phyloP scores from a whole-genome alignment of 2,797 vertebrate genomes.

The Setipinna tenuifilis region DNA sequence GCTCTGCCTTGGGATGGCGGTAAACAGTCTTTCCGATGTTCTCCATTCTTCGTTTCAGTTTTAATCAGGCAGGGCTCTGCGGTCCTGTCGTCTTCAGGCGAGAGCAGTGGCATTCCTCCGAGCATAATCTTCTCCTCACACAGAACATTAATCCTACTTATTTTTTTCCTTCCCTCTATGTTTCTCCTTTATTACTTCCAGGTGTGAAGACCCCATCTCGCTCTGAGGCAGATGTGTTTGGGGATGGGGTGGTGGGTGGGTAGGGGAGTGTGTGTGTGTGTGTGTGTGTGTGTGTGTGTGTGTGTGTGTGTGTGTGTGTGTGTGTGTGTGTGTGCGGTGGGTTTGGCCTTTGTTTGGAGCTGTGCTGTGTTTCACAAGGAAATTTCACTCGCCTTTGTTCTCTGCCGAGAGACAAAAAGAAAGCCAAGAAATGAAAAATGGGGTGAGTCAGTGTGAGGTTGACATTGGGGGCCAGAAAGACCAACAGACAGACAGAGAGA shows the following conservation, averaged over 20 bases:
- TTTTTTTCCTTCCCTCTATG: conserved; percentile 67
- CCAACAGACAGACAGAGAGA: conserved; percentile 34
- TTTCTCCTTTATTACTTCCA: conserved; percentile 79
- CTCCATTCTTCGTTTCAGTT: conserved; percentile 60
- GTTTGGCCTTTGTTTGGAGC: conserved; percentile 70
- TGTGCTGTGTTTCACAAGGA: conserved; percentile 63
- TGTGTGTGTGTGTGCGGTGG: not conserved
- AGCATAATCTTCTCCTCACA: conserved; percentile 78
- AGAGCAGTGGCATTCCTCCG: conserved; percentile 69
- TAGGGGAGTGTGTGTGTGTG: too few relatives aligned
- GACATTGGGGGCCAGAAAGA: conserved; percentile 28
- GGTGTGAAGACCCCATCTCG: conserved; percentile 74
- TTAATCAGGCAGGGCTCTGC: conserved; percentile 67
- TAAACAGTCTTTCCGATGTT: conserved; percentile 60
- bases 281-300: too few relatives aligned
- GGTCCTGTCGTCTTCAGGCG: conserved; percentile 67
- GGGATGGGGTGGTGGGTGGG: not conserved
- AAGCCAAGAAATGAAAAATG: conserved; percentile 1
- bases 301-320: too few relatives aligned
- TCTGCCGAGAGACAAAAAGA: conserved; percentile 45
- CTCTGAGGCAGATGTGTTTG: conserved; percentile 71
- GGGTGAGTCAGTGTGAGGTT: conserved; percentile 26
- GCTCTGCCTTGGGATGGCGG: conserved; percentile 58
- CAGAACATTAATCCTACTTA: conserved; percentile 79
- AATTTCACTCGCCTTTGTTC: conserved; percentile 55